Percentiles rank a stretch among this genome's conserved stretches.
Evolutionary conservation across 1,140 invertebrate genomes (phyloP).

Genomic region (Arctopsyche grandis): DNA sequence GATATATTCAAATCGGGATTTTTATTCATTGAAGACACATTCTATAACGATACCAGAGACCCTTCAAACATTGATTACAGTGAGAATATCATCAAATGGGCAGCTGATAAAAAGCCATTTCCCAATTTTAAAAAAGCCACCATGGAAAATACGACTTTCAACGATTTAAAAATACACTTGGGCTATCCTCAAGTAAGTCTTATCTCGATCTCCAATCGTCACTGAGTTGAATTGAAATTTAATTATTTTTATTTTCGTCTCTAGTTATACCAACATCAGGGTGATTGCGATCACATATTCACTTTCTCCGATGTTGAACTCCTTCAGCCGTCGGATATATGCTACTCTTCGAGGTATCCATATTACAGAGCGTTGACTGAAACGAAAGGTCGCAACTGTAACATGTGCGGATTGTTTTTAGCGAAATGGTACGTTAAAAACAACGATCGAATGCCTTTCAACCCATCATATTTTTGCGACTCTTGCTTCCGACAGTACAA

Average conservation of each 20-base stretch:
- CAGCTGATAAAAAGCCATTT: slow-evolving; percentile 61
- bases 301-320: slow-evolving; percentile 78
- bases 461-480: slow-evolving; percentile 74
- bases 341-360: slow-evolving; percentile 66
- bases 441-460: slow-evolving; percentile 71
- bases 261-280: slow-evolving; percentile 87
- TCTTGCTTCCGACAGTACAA: slow-evolving; percentile 73
- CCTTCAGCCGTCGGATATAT: slow-evolving; percentile 63
- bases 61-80: slow-evolving; percentile 73
- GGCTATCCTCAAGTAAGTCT: slow-evolving; percentile 72
- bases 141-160: slow-evolving; percentile 73
- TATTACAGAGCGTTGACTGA: slow-evolving; percentile 62
- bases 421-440: slow-evolving; percentile 71
- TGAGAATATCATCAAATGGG: slow-evolving; percentile 73
- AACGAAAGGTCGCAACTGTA: slow-evolving; percentile 62
- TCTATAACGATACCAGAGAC: slow-evolving; percentile 79
- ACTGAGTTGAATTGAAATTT: slow-evolving; percentile 21
- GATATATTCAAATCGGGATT: slow-evolving; percentile 77
- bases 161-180: slow-evolving; percentile 72
- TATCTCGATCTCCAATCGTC: neutral
- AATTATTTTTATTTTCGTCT: slow-evolving; percentile 39
- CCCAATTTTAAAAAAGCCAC: slow-evolving; percentile 67
- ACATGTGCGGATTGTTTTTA: slow-evolving; percentile 64
- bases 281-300: slow-evolving; percentile 89
- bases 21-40: slow-evolving; percentile 81